Conservation (phyloP, 2,888 invertebrate genomes). For the Anoplius nigerrimus region DNA sequence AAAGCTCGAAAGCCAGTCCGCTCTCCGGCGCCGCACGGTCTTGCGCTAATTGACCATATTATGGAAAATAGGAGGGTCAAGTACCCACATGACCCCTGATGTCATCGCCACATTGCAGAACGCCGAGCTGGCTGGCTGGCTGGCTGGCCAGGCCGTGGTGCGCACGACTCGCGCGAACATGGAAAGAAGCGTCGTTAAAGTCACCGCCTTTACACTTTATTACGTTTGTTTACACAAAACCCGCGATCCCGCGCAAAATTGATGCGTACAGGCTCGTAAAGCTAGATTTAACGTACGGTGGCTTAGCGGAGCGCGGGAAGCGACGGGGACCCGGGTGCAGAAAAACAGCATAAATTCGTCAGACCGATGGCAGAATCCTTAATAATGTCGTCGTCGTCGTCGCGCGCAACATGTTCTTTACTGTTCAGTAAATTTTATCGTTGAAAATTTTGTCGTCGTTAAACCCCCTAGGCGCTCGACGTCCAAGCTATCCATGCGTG, state of each 20-base stretch:
- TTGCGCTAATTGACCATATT: slow-evolving; percentile 64
- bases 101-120: slow-evolving; percentile 58
- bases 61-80: slow-evolving; percentile 66
- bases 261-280: slow-evolving; percentile 41
- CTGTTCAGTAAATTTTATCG: too few relatives aligned
- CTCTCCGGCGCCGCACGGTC: slow-evolving; percentile 38
- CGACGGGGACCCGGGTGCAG: slow-evolving; percentile 7
- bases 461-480: too few relatives aligned
- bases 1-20: slow-evolving; percentile 38
- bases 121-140: background rate
- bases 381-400: too few relatives aligned
- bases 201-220: slow-evolving; percentile 36
- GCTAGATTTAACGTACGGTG: slow-evolving; percentile 39
- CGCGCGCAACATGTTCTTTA: too few relatives aligned
- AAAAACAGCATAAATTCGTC: too few relatives aligned
- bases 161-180: slow-evolving; percentile 12
- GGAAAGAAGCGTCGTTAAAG: slow-evolving; percentile 38
- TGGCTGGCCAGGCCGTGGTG: background rate
- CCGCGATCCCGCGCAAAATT: slow-evolving; percentile 19
- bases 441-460: too few relatives aligned
- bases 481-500: too few relatives aligned
- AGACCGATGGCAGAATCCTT: too few relatives aligned
- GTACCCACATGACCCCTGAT: slow-evolving; percentile 59
- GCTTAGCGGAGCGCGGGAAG: slow-evolving; percentile 15
- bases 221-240: slow-evolving; percentile 41